Evolutionary conservation across 1,140 invertebrate genomes (phyloP).

Genomic region (Proctacanthus coquilletti): DNA sequence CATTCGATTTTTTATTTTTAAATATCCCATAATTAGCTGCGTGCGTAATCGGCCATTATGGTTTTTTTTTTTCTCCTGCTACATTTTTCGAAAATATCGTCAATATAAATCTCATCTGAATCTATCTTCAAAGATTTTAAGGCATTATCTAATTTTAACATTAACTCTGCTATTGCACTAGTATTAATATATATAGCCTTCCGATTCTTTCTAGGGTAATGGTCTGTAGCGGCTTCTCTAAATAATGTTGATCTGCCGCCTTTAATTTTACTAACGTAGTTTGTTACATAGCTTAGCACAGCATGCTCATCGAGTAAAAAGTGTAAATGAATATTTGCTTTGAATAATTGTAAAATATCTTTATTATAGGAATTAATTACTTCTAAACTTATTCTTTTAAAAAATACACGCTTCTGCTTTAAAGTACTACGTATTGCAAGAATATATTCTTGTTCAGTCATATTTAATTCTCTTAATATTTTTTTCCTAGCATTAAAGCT

Average conservation of each 20-base stretch:
- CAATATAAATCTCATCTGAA: slow-evolving; percentile 1
- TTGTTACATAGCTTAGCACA: background rate
- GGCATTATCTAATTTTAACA: background rate
- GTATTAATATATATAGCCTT: slow-evolving; percentile 1
- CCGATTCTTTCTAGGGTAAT: background rate
- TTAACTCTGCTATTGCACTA: background rate
- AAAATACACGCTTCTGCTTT: background rate
- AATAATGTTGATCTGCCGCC: background rate
- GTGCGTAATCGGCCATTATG: slow-evolving; percentile 1
- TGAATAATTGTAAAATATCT: slow-evolving; percentile 2
- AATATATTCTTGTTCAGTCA: background rate
- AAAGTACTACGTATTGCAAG: background rate
- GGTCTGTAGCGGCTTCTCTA: background rate
- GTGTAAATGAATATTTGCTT: slow-evolving; percentile 3
- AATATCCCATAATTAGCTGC: slow-evolving; percentile 1
- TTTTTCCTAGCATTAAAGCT: background rate
- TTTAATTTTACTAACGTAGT: slow-evolving; percentile 1
- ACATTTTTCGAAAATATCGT: background rate
- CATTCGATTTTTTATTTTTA: background rate
- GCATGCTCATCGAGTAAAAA: slow-evolving; percentile 1
- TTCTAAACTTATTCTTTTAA: background rate
- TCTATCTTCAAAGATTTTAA: background rate
- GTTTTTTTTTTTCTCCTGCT: background rate
- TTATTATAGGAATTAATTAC: slow-evolving; percentile 1
- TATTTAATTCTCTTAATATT: background rate